Base-by-base conservation (phyloP, 2,888 invertebrate genomes). In the Ypsolopha sequella region DNA sequence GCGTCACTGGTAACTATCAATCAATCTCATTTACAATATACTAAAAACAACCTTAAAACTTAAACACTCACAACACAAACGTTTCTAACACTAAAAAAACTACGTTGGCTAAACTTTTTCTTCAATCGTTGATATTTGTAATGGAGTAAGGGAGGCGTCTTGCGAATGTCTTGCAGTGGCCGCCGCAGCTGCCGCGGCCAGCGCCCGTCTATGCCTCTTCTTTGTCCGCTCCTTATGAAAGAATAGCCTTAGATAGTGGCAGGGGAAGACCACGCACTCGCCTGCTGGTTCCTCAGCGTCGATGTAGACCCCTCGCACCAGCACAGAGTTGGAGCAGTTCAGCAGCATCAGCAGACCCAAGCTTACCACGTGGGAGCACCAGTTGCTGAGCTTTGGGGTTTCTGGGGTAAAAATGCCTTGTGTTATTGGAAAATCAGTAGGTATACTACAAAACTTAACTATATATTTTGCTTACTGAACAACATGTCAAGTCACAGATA, bases 251-350 rank as follows among this genome's bases (percentile, higher is more conserved):
- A 95, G 89, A 73, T 95, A 96, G 66, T 93, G 93, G 66, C 94
- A 94, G 4, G 95, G 94, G 72, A 95, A 93, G 50, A 93, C 91
- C 1, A 95, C 93, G 67, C 95, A 94, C 62, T 94, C 91, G 11
- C 94, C 94, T 0, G 91, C 92, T 0, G 92, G 91, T 60, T 95
- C 95, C 63, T 95, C 95, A 0, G 93, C 95, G 73, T 96, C 96
- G 51, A 95, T 94, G 75, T 93, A 95, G 1, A 96, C 95, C 0
- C 96, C 96, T 45, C 95, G 89, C 3, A 95, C 95, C 55, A 96
- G 88, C 51, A 96, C 89, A 0, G 95, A 94, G 79, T 96, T 96
- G 61, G 95, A 93, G 67, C 95, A 95, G 69, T 95, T 95, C 51
- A 96, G 87, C 7, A 95, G 88, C 50, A 95, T 91, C 50, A 95